A percentile compares a stretch with the other conserved stretches of the same genome.
phyloP scores from a whole-genome alignment of 2,113 vertebrate species.

The Nycticebus coucang region DNA sequence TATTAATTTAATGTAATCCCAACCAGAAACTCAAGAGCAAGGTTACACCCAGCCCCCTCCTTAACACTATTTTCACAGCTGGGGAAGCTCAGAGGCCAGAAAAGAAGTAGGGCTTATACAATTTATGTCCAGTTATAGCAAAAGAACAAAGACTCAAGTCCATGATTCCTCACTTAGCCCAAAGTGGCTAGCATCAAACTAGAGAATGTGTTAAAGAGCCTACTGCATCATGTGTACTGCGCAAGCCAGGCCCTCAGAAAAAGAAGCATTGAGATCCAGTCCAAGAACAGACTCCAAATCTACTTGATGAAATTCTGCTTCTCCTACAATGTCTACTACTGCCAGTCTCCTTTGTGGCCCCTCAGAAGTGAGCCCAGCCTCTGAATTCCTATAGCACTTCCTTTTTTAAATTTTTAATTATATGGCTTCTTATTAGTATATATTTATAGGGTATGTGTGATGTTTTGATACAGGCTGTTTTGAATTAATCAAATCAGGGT shows the following conservation, averaged over 20 bases:
- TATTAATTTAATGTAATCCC: conserved; percentile 22
- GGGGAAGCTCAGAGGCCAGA: background rate
- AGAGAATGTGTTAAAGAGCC: background rate
- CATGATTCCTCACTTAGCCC: background rate
- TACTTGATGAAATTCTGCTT: background rate
- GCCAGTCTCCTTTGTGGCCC: background rate
- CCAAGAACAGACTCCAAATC: background rate
- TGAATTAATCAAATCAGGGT: too few species aligned
- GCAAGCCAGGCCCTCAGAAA: background rate
- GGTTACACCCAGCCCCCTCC: background rate
- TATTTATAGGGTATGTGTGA: too few species aligned
- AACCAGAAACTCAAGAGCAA: conserved; percentile 11
- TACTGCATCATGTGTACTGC: background rate
- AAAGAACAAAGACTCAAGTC: background rate
- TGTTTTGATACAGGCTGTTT: too few species aligned
- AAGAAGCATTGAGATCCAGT: background rate
- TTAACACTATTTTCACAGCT: background rate
- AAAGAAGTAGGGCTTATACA: background rate
- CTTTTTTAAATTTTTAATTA: background rate
- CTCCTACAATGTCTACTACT: background rate
- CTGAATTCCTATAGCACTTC: background rate
- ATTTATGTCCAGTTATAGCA: background rate
- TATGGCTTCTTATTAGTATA: too few species aligned
- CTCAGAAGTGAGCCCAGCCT: background rate
- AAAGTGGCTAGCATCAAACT: background rate